phyloP scores from a whole-genome alignment of 2,797 vertebrate species.

The Enteromius thamalakanensis region DNA sequence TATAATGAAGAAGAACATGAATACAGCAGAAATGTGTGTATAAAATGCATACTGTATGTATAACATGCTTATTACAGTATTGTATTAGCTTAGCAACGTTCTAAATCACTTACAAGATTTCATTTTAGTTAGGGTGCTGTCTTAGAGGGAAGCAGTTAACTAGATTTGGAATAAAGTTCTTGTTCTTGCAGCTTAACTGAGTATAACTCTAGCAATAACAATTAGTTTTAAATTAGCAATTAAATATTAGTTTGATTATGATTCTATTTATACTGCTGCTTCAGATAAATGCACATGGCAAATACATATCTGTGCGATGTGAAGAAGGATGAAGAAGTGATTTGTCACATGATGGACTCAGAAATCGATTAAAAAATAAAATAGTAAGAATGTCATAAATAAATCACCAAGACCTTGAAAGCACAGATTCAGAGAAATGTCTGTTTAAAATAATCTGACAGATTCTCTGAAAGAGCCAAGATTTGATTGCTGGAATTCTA shows the following conservation, averaged over 20 bases:
- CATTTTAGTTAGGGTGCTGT: background rate
- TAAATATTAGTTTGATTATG: background rate
- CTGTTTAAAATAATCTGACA: conserved; percentile 26
- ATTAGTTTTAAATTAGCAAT: no score
- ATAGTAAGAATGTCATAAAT: conserved; percentile 8
- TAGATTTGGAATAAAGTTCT: background rate
- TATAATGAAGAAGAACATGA: no score
- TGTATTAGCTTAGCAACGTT: background rate
- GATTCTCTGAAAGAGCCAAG: conserved; percentile 23
- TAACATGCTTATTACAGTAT: background rate
- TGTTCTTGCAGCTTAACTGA: background rate
- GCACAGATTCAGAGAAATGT: background rate
- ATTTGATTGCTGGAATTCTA: conserved; percentile 19
- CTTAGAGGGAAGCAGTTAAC: background rate
- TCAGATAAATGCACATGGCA: background rate
- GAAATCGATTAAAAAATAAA: conserved; percentile 1
- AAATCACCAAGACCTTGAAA: conserved; percentile 24
- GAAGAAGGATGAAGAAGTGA: background rate
- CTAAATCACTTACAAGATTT: background rate
- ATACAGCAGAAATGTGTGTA: no score
- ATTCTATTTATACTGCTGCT: background rate
- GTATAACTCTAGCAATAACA: background rate
- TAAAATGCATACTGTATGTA: no score
- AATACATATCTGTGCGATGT: background rate
- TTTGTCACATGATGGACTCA: conserved; percentile 5